Base-by-base conservation (phyloP, 1,140 invertebrate genomes). In the Harpegnathos saltator region DNA sequence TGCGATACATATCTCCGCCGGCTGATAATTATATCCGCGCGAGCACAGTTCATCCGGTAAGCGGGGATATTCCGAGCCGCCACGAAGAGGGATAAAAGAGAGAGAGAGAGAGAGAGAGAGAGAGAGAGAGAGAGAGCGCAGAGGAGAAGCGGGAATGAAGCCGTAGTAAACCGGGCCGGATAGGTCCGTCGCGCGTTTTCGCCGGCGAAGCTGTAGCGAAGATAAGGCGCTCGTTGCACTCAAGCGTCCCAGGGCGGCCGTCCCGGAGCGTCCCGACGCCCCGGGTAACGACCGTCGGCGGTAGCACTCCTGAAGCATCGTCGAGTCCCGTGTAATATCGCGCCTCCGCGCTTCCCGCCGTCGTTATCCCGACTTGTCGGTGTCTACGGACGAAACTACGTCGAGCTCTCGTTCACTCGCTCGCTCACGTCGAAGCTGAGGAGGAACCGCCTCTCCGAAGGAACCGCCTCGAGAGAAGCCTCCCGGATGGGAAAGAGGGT, bases 171-270 rank as follows among this genome's bases (percentile, higher is more conserved):
- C 84, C 87, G 89, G 84, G 90, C 73, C 81, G 90, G 91, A 92
- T 93, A 92, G 92, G 88, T 92, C 87, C 86, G 85, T 73, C 77
- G 83, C 77, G 83, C 85, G 82, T 91, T 90, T 44, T 91, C 86
- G 81, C 73, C 77, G 81, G 83, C 85, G 80, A 92, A 92, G 92
- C 89, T 92, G 91, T 90, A 91, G 93, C 87, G 54, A 88, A 93
- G 93, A 94, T 94, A 94, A 93, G 93, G 90, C 90, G 92, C 91
- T 94, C 92, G 92, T 94, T 93, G 92, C 91, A 90, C 91, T 91
- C 92, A 93, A 93, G 83, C 91, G 92, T 94, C 93, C 92, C 92
- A 89, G 85, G 90, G 91, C 88, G 91, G 85, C 89, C 89, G 75
- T 90, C 89, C 89, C 87, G 86, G 48, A 90, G 74, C 88, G 81